A percentile compares a stretch with the other conserved stretches of the same genome.
Evolutionary conservation across 2,888 invertebrate genomes (phyloP).

Genomic region (Sepioteuthis lessoniana): DNA sequence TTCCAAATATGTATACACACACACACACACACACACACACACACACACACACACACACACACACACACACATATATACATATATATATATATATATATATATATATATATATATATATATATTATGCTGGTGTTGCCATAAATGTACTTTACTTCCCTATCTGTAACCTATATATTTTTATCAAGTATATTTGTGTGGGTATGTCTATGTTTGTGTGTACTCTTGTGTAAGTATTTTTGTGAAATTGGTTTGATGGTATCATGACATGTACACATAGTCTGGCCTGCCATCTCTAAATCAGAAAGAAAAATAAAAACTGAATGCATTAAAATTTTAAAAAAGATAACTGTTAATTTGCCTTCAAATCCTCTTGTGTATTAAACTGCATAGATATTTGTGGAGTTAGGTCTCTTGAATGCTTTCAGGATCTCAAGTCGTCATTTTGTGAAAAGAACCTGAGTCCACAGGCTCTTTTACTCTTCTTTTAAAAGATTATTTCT

Average conservation of each 20-base stretch:
- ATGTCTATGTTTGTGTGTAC: neutral
- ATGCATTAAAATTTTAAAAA: neutral
- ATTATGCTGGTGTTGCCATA: no score
- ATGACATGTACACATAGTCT: conserved; percentile 33
- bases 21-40: no score
- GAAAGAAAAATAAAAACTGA: no score
- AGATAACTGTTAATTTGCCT: neutral
- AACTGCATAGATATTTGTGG: neutral
- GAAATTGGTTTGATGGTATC: neutral
- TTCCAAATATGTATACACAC: no score
- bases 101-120: no score
- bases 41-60: no score
- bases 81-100: no score
- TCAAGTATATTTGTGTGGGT: neutral
- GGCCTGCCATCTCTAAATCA: neutral
- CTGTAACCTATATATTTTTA: no score
- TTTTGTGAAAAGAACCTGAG: neutral
- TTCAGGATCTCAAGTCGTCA: neutral
- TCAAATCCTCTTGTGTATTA: neutral
- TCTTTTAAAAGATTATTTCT: neutral
- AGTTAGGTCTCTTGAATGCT: neutral
- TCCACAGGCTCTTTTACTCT: neutral
- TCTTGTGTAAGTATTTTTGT: neutral
- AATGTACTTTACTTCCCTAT: no score
- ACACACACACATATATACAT: no score